A percentile compares a stretch with the other conserved stretches of the same genome.
These are phyloP conservation scores for Phodopus roborovskii DNA, from an alignment of 2,113 vertebrate genomes.

Conservation along the genomic window DNA sequence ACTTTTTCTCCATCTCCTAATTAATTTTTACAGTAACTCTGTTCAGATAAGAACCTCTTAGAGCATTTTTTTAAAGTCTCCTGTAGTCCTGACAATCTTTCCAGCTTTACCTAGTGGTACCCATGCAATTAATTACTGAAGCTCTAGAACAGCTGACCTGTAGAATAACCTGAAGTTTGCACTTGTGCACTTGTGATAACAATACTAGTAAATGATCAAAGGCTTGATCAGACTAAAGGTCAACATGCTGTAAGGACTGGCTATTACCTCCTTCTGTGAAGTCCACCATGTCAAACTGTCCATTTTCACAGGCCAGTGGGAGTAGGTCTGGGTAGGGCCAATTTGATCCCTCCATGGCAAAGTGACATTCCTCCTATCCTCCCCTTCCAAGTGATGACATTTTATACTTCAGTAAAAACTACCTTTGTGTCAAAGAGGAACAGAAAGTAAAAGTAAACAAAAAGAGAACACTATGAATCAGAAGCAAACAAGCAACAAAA, in stretches of 20 bases:
- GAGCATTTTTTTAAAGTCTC: not conserved
- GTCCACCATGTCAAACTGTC: not conserved
- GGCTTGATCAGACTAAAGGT: not conserved
- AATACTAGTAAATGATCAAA: not conserved
- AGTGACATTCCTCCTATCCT: not conserved
- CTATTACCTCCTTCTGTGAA: not conserved
- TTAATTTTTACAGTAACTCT: slow-evolving; percentile 1
- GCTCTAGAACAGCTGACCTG: not conserved
- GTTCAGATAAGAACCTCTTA: not conserved
- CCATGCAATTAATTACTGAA: not conserved
- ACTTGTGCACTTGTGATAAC: not conserved
- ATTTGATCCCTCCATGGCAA: not conserved
- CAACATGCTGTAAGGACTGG: not conserved
- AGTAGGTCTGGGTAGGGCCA: not conserved
- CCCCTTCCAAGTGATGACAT: not conserved
- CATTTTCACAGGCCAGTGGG: not conserved
- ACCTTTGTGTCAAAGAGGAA: not conserved
- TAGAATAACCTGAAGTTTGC: not conserved
- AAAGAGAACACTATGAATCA: not conserved
- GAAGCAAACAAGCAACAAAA: not conserved
- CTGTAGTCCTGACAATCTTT: not conserved
- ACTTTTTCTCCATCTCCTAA: not conserved
- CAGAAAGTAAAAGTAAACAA: slow-evolving; percentile 27
- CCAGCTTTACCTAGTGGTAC: not conserved
- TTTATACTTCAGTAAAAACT: slow-evolving; percentile 21